Evolutionary conservation across 2,888 invertebrate species (phyloP), one percentile per base, ranked within the genome.

Genomic region (Cataglyphis albicans): DNA sequence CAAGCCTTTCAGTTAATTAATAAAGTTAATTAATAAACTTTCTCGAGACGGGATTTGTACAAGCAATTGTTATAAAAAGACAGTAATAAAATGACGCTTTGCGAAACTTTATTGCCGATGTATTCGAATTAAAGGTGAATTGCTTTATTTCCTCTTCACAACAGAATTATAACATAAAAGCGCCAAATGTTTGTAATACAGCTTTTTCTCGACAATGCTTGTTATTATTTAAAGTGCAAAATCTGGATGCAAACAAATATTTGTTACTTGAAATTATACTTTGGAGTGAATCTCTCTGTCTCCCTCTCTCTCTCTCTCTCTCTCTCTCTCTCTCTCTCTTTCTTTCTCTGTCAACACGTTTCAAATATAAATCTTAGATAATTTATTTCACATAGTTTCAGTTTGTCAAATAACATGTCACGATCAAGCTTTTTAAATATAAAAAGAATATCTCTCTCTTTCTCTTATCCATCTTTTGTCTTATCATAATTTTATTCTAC

Each of bases 11-110:
- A 32, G 25, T 25, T 25, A 25, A 25, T 25, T 25, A 25, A 25
- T 25, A 25, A 25, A 41, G 44, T 41, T 78, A 41, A 59, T 55
- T 78, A 68, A 78, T 78, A 44, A 55, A 68, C 32, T 57, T 57
- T 68, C 57, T 65, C 25, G 52, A 78, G 68, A 15, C 5, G 12
- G 15, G 0, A 68, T 21, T 68, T 68, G 6, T 10, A n/a, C 38
- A 41, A 76, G 29, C 55, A 32, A 57, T 68, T 78, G 70, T 59
- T 29, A 25, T 57, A 21, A 76, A 76, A n/a, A 55, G 15, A 38
- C n/a, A 67, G 75, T 55, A 67, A 76, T 65, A 67, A 68, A 78
- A 21, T 41, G 4, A 29, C 18, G 25, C 57, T 67, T 38, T 38
- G 7, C 2, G 7, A 38, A 41, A 41, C 32, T 78, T 55, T 67